Evolutionary conservation across 1,140 invertebrate genomes (phyloP), one percentile per base, ranked within the genome.

Genomic region (Wiebesia pumilae): DNA sequence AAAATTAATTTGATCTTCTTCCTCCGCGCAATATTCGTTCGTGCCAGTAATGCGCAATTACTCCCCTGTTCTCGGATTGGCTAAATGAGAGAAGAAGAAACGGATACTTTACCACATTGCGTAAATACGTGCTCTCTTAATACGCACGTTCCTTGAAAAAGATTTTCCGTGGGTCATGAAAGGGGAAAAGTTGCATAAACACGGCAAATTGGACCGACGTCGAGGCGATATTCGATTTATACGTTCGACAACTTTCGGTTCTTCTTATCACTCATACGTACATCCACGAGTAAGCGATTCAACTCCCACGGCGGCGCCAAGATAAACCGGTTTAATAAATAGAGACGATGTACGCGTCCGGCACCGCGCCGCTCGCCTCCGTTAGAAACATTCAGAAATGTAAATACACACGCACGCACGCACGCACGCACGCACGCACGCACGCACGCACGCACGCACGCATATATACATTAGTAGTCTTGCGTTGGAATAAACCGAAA

Each of bases 281-380:
- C 33, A 40, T 40, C 14, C 69, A 24, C 9, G 69, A 1, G 38
- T 16, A n/a, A 43, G 81, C 86, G 65, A 83, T 65, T 79, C 51
- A 47, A 62, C 75, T 78, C 71, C 67, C 54, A 65, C 75, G 33
- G 69, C 87, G 87, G 84, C 87, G 87, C 83, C 87, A 85, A 85
- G 87, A 85, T 85, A 88, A 88, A 88, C 84, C 87, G 81, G 84
- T 85, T 85, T 85, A 88, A 85, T 85, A 88, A 88, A 85, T 85
- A 85, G 87, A 88, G 87, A 85, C n/a, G 75, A 80, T 62, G 83
- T 83, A 85, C 47, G n/a, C 51, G 16, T 43, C 47, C 84, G 51
- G 21, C 9, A 38, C 58, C 38, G 24, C 35, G n/a, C 62, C 30
- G 62, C 33, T 33, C 69, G 51, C 47, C 83, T 77, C 79, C 80